Evolutionary conservation across 2,113 vertebrate species (phyloP).

Genomic region (Clarias batrachus): DNA sequence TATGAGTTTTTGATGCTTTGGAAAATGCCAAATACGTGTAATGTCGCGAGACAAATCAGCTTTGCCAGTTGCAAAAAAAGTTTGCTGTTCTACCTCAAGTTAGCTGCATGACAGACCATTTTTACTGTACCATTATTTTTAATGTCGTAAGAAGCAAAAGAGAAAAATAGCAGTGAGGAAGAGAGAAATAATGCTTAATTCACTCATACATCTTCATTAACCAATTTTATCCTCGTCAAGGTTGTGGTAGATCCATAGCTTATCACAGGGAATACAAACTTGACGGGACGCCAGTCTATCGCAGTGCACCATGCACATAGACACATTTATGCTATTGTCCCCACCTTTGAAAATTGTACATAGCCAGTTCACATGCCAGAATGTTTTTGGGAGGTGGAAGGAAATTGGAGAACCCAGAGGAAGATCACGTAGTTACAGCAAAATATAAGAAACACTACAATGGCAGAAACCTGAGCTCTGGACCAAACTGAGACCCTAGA

Average conservation of each 20-base stretch:
- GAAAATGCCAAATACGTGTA: background rate
- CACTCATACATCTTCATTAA: background rate
- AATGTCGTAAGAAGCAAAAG: background rate
- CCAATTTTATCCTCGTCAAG: background rate
- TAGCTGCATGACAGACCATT: background rate
- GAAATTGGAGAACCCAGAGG: background rate
- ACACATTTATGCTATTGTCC: background rate
- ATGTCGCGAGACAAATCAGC: background rate
- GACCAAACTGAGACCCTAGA: background rate
- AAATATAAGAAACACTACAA: background rate
- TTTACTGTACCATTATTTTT: too few species aligned
- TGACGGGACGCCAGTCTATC: background rate
- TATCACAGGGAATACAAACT: background rate
- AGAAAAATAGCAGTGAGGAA: background rate
- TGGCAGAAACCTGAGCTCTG: background rate
- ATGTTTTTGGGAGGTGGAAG: background rate
- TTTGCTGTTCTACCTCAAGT: background rate
- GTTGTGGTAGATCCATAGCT: background rate
- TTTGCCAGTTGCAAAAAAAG: background rate
- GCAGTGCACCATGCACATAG: background rate
- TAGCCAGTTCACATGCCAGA: background rate
- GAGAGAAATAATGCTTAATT: background rate
- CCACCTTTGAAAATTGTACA: background rate
- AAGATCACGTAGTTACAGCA: background rate
- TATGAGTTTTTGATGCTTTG: background rate